Conservation (phyloP, 2,888 invertebrate genomes). For the Oegoconia quadripuncta region DNA sequence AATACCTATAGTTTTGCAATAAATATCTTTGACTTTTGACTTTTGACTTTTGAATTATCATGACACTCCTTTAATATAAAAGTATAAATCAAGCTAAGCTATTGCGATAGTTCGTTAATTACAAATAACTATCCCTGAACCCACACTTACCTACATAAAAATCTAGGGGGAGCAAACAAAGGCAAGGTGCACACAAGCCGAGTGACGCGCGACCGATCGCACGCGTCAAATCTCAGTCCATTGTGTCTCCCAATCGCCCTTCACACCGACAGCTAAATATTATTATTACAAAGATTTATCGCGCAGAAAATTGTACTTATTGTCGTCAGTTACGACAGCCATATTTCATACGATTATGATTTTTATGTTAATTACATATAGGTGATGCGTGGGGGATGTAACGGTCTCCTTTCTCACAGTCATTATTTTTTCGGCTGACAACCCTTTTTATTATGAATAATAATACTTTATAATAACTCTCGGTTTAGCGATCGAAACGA, state of each 20-base stretch:
- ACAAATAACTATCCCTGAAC: neutral
- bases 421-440: conserved; percentile 4
- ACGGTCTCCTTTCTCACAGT: conserved; percentile 30
- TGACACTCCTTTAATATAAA: too few species aligned
- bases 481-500: too few species aligned
- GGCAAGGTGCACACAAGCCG: conserved; percentile 57
- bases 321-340: conserved; percentile 54
- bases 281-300: conserved; percentile 76
- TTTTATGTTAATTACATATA: conserved; percentile 69
- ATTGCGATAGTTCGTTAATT: neutral
- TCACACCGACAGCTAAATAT: conserved; percentile 46
- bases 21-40: too few species aligned
- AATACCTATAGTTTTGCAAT: too few species aligned
- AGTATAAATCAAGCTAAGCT: neutral
- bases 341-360: conserved; percentile 74
- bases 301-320: conserved; percentile 76
- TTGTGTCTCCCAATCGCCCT: conserved; percentile 22
- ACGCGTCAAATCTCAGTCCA: conserved; percentile 54
- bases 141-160: neutral
- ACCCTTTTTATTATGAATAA: too few species aligned
- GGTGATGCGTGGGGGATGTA: conserved; percentile 43
- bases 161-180: conserved; percentile 33
- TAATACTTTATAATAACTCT: too few species aligned
- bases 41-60: too few species aligned
- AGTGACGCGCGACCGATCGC: conserved; percentile 36